Evolutionary conservation across 2,888 invertebrate species (phyloP).

Genomic region (Hemistola chrysoprasaria): DNA sequence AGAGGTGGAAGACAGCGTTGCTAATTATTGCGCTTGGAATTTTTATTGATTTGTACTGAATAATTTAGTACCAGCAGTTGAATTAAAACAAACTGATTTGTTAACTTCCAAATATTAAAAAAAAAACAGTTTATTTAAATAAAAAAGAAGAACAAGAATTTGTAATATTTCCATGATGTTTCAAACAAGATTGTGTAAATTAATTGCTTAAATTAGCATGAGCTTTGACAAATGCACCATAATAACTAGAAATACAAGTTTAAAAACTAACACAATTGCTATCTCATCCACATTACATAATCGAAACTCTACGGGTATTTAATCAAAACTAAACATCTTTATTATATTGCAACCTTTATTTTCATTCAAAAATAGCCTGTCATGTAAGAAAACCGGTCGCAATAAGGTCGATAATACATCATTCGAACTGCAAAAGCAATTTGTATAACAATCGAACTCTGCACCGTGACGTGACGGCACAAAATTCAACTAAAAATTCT

Average conservation of each 20-base stretch:
- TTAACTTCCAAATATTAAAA: too few species aligned
- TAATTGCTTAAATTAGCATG: slow-evolving; percentile 2
- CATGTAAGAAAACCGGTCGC: not conserved
- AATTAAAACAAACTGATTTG: too few species aligned
- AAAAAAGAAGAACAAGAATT: too few species aligned
- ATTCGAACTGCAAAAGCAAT: slow-evolving; percentile 35
- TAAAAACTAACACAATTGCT: slow-evolving; percentile 24
- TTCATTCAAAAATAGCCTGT: not conserved
- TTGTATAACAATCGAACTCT: slow-evolving; percentile 54
- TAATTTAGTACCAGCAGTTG: too few species aligned
- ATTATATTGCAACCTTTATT: not conserved
- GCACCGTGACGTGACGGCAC: slow-evolving; percentile 70
- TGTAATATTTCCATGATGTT: too few species aligned
- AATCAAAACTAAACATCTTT: not conserved
- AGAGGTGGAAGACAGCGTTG: too few species aligned
- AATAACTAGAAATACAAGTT: slow-evolving; percentile 21
- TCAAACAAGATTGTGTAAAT: not conserved
- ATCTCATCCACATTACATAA: slow-evolving; percentile 34
- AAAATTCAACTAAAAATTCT: slow-evolving; percentile 76
- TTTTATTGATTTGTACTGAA: too few species aligned
- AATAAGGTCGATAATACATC: slow-evolving; percentile 33
- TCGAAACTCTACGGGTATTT: slow-evolving; percentile 25
- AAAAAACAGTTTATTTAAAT: too few species aligned
- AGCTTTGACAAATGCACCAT: slow-evolving; percentile 10
- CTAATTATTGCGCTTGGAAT: too few species aligned